Conservation (phyloP, 2,113 vertebrate species). For the Notarius quadriscutis region DNA sequence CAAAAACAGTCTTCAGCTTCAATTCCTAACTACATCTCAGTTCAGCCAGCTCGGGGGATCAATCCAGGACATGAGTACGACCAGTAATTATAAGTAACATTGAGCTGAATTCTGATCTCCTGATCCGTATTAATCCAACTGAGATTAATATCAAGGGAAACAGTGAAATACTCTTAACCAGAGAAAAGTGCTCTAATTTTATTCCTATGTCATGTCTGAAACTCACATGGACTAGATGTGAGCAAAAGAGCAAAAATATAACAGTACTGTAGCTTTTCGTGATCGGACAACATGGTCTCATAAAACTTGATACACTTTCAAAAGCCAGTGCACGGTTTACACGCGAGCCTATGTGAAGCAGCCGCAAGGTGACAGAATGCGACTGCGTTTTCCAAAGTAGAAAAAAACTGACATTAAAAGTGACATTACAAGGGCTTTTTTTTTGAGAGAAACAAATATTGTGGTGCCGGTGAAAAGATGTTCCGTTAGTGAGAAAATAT, state of each 20-base stretch:
- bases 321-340: neutral
- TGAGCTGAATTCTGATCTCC: constrained; percentile 18
- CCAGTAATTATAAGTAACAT: constrained; percentile 17
- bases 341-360: neutral
- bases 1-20: constrained; percentile 37
- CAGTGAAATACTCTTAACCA: neutral
- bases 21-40: constrained; percentile 11
- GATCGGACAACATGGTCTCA: neutral
- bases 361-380: neutral
- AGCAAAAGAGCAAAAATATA: neutral
- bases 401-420: neutral
- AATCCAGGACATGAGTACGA: neutral
- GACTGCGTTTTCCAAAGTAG: neutral
- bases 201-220: constrained; percentile 18
- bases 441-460: neutral
- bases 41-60: neutral
- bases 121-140: constrained; percentile 16
- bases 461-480: neutral
- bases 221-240: neutral
- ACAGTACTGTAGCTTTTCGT: neutral
- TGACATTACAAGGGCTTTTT: neutral
- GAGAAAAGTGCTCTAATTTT: neutral
- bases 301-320: neutral
- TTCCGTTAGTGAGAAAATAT: neutral
- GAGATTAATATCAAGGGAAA: neutral